These are phyloP conservation scores for Ommatoiulus sabulosus DNA, from an alignment of 2,888 invertebrate species.

Conservation along the genomic window DNA sequence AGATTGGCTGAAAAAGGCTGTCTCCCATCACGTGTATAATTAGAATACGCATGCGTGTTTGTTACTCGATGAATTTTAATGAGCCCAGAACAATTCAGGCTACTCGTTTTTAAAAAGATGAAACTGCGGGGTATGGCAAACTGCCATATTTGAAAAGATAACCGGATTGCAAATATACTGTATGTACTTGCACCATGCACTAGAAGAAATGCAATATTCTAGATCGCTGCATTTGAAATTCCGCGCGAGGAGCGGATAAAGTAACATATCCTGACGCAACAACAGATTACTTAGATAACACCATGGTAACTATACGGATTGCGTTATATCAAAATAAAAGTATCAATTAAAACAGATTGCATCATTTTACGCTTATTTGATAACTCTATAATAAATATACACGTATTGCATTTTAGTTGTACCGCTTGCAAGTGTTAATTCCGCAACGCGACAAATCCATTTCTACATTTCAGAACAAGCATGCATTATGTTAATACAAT, in stretches of 20 bases:
- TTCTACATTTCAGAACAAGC: too few relatives aligned
- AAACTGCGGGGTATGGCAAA: neutral
- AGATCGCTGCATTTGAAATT: neutral
- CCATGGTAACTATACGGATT: neutral
- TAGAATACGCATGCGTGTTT: neutral
- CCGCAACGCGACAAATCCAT: too few relatives aligned
- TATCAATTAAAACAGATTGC: too few relatives aligned
- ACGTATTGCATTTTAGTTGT: too few relatives aligned
- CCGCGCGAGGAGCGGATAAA: neutral
- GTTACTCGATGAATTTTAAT: neutral
- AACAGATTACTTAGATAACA: neutral
- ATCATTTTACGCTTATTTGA: too few relatives aligned
- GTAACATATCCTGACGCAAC: neutral
- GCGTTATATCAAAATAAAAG: too few relatives aligned
- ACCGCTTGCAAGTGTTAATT: too few relatives aligned
- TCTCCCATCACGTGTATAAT: neutral
- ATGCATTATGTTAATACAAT: too few relatives aligned
- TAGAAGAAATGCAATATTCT: neutral
- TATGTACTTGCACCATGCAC: neutral
- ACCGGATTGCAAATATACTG: neutral
- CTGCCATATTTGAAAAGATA: neutral
- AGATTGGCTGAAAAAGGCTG: neutral
- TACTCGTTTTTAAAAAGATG: neutral
- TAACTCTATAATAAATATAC: too few relatives aligned
- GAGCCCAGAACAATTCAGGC: neutral